Base-by-base conservation (phyloP, 2,797 vertebrate genomes). In the Eupleurogrammus muticus region DNA sequence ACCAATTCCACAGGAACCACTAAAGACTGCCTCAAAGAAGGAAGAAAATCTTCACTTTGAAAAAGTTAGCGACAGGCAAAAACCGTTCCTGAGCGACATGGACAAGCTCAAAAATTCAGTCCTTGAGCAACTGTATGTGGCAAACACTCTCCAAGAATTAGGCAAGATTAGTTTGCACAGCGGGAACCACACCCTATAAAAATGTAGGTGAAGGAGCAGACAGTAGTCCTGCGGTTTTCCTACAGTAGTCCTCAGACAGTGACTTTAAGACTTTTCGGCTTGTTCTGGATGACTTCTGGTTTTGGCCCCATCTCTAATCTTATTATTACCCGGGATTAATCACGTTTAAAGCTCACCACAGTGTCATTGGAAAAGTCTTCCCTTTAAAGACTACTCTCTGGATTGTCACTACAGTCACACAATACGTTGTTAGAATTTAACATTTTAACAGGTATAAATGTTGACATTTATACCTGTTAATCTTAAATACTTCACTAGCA, bases 101-200 rank as follows among this genome's bases (percentile, higher is more conserved):
- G 34, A 11, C 13, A 61, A 50, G 14, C 12, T 38, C 24, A 34
- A 11, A 20, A 3, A 32, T 23, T 57, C 19, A 24, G 24, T 73
- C 11, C 7, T 51, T 58, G 4, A 44, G 69, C 51, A 81, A 79
- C 74, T 59, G 59, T 7, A 77, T 77, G 59, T 85, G 17, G 63
- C 51, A 78, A 85, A 46, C 36, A 52, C 8, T 32, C 6, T 3
- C 7, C 38, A 58, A 68, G 12, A 36, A 44, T 47, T 46, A 68
- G 10, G 38, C 9, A 17, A 71, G 54, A 48, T 10, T 34, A 34
- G 5, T 53, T 51, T 77, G 35, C 65, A 73, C 68, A 76, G 40
- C 49, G 12, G 24, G 49, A 61, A 66, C 71, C 70, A 73, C 81
- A 77, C 71, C 72, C 76, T 21, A 28, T 6, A 13, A 6, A 61